phyloP scores from a whole-genome alignment of 2,797 vertebrate species.

The Phrynocephalus forsythii region DNA sequence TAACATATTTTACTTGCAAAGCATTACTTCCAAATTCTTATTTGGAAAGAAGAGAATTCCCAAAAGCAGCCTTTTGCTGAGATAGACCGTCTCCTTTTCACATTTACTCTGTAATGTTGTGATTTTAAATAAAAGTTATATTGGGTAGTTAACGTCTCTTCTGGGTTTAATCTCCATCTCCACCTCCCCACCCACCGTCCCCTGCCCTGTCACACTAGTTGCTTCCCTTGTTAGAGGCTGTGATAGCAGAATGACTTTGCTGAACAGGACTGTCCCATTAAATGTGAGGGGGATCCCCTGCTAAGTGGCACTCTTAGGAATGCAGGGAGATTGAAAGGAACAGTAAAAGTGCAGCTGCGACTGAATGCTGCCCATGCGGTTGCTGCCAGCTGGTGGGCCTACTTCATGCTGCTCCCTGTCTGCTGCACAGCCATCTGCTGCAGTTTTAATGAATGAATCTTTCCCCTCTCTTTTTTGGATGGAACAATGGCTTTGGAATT shows the following conservation, averaged over 20 bases:
- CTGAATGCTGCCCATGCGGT: constrained; percentile 61
- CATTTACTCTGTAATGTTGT: neutral
- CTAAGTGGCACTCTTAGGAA: constrained; percentile 53
- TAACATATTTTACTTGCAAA: neutral
- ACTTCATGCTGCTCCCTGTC: constrained; percentile 71
- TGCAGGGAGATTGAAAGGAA: constrained; percentile 50
- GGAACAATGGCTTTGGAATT: constrained; percentile 77
- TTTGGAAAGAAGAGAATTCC: neutral
- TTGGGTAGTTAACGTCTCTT: neutral
- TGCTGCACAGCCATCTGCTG: constrained; percentile 77
- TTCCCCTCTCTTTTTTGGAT: constrained; percentile 59
- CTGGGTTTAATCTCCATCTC: neutral
- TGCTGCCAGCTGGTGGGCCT: constrained; percentile 70
- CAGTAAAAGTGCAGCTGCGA: constrained; percentile 57
- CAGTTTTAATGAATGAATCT: constrained; percentile 72
- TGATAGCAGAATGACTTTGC: neutral
- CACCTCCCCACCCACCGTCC: too few relatives aligned
- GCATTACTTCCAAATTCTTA: neutral
- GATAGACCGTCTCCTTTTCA: neutral
- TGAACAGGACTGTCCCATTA: neutral
- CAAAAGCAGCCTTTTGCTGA: neutral
- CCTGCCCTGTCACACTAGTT: neutral
- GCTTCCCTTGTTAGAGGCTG: constrained; percentile 23
- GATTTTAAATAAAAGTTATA: constrained; percentile 7
- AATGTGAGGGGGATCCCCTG: constrained; percentile 33